Evolutionary conservation across 2,797 vertebrate genomes (phyloP).

Genomic region (Sciaenops ocellatus): DNA sequence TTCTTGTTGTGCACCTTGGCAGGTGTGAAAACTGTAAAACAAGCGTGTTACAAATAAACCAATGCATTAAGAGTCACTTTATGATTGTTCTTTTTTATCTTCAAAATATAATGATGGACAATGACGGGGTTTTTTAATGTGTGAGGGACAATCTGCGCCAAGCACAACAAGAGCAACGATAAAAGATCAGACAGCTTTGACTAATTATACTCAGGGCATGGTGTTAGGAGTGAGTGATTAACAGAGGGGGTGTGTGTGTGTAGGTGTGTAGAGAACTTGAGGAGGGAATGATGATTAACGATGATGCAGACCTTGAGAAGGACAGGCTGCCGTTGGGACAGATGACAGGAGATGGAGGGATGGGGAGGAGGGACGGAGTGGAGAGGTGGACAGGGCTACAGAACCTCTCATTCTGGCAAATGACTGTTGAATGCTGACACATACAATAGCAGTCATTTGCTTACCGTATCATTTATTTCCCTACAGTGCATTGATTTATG

Average conservation of each 20-base stretch:
- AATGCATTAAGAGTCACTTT: neutral
- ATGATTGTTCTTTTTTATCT: conserved; percentile 36
- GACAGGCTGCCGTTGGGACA: conserved; percentile 69
- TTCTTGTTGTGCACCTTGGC: neutral
- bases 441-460: conserved; percentile 66
- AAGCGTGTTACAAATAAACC: conserved; percentile 7
- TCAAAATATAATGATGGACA: conserved; percentile 66
- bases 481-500: conserved; percentile 61
- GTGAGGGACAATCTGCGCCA: conserved; percentile 64
- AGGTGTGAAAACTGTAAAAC: neutral
- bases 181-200: conserved; percentile 71
- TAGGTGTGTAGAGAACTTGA: conserved; percentile 26
- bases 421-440: conserved; percentile 65
- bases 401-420: conserved; percentile 59
- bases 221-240: conserved; percentile 61
- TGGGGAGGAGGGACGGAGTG: conserved; percentile 29
- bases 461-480: conserved; percentile 60
- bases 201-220: conserved; percentile 69
- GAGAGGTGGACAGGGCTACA: conserved; percentile 52
- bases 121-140: conserved; percentile 42
- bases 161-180: conserved; percentile 67
- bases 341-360: conserved; percentile 82
- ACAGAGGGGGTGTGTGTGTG: conserved; percentile 23
- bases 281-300: conserved; percentile 72
- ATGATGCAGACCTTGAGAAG: conserved; percentile 72